Percentiles rank a stretch among this genome's conserved stretches.
Evolutionary conservation across 2,113 vertebrate genomes (phyloP).

Genomic region (Tyto alba): DNA sequence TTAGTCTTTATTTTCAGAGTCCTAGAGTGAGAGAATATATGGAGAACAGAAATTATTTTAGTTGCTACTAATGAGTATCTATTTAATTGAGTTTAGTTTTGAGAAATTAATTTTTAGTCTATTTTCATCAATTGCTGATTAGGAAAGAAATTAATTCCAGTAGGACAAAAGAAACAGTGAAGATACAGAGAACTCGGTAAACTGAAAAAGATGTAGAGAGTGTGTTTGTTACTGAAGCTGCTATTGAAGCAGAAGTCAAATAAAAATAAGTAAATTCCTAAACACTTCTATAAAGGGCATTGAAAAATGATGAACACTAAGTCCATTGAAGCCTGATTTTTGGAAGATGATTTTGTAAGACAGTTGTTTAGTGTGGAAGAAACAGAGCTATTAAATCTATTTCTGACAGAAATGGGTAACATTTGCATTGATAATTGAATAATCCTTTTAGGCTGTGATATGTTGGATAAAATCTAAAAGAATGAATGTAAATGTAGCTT

Average conservation of each 20-base stretch:
- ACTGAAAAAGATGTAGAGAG: not conserved
- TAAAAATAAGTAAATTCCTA: not conserved
- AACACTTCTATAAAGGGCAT: not conserved
- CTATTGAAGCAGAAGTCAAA: not conserved
- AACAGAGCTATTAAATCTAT: not conserved
- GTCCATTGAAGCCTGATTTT: not conserved
- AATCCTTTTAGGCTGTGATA: not conserved
- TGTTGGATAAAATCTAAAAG: not conserved
- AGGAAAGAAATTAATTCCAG: not conserved
- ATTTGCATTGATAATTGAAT: not conserved
- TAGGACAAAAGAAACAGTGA: not conserved
- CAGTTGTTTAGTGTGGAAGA: not conserved
- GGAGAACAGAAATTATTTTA: not conserved
- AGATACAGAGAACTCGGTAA: not conserved
- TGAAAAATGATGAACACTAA: not conserved
- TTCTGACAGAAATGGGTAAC: not conserved
- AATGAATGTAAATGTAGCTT: not conserved
- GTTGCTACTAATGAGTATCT: not conserved
- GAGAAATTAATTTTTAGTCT: not conserved
- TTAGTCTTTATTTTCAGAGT: not conserved
- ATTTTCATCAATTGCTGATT: not conserved
- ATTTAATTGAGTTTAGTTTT: not conserved
- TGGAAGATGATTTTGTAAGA: not conserved
- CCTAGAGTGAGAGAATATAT: not conserved
- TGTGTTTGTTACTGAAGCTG: no score